Evolutionary conservation across 92 coral and sea anemone species (phyloP).

Genomic region (Zoanthus sociatus): DNA sequence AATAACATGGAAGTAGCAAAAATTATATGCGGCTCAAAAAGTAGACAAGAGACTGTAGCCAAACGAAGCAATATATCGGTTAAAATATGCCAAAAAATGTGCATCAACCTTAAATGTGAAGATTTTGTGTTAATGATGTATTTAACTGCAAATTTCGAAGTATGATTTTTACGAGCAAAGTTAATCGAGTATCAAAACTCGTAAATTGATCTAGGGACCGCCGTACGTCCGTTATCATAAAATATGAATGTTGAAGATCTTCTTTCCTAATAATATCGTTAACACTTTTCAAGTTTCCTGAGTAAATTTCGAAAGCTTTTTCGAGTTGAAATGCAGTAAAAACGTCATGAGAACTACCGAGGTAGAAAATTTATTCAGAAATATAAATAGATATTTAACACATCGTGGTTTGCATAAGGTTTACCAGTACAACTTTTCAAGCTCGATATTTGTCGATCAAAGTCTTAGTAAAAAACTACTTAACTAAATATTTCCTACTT

Average conservation of each 20-base stretch:
- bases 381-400: slow-evolving; percentile 17
- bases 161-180: slow-evolving; percentile 31
- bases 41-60: neutral
- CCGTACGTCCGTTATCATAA: slow-evolving; percentile 4
- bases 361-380: slow-evolving; percentile 44
- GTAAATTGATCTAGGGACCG: slow-evolving; percentile 29
- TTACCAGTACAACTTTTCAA: neutral
- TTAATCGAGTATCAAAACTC: slow-evolving; percentile 33
- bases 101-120: slow-evolving; percentile 22
- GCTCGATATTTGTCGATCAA: slow-evolving; percentile 16
- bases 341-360: slow-evolving; percentile 36
- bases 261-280: neutral
- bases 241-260: slow-evolving; percentile 26
- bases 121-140: slow-evolving; percentile 42
- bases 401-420: slow-evolving; percentile 14
- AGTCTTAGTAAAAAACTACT: neutral
- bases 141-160: neutral
- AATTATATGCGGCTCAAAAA: neutral
- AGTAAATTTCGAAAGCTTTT: slow-evolving; percentile 5
- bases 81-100: neutral
- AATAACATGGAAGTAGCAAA: no score
- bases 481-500: slow-evolving; percentile 9
- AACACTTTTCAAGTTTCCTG: slow-evolving; percentile 27
- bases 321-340: neutral
- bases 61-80: neutral